A percentile compares a stretch with the other conserved stretches of the same genome.
phyloP scores from a whole-genome alignment of 2,888 invertebrate species.

The Achlya flavicornis region DNA sequence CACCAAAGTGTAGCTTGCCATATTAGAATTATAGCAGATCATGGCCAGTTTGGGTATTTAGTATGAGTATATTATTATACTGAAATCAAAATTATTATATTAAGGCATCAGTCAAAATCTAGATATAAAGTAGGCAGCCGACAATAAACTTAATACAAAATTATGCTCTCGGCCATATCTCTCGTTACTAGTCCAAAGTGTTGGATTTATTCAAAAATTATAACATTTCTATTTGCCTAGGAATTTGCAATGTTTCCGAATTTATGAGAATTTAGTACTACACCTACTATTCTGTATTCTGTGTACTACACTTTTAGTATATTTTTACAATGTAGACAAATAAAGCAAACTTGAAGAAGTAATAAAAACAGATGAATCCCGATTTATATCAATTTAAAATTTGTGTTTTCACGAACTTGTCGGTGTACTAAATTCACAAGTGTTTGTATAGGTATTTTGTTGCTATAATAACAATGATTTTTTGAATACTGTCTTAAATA shows the following conservation, averaged over 20 bases:
- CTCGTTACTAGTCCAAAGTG: slow-evolving; percentile 3
- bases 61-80: slow-evolving; percentile 13
- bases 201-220: neutral
- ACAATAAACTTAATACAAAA: neutral
- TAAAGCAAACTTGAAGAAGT: neutral
- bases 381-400: neutral
- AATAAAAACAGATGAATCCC: neutral
- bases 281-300: no score
- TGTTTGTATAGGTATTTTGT: no score
- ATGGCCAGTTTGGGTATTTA: slow-evolving; percentile 50
- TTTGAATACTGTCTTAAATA: neutral
- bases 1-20: slow-evolving; percentile 83
- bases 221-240: neutral
- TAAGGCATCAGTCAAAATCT: slow-evolving; percentile 1
- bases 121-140: slow-evolving; percentile 9
- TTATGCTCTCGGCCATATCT: slow-evolving; percentile 3
- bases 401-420: neutral
- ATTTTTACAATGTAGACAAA: neutral
- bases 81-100: slow-evolving; percentile 1
- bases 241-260: neutral
- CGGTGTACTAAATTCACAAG: no score
- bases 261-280: neutral
- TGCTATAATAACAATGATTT: neutral
- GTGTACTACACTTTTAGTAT: neutral
- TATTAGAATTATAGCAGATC: slow-evolving; percentile 68